Conservation (phyloP, 2,888 invertebrate genomes). For the Odontocolon sp. region DNA sequence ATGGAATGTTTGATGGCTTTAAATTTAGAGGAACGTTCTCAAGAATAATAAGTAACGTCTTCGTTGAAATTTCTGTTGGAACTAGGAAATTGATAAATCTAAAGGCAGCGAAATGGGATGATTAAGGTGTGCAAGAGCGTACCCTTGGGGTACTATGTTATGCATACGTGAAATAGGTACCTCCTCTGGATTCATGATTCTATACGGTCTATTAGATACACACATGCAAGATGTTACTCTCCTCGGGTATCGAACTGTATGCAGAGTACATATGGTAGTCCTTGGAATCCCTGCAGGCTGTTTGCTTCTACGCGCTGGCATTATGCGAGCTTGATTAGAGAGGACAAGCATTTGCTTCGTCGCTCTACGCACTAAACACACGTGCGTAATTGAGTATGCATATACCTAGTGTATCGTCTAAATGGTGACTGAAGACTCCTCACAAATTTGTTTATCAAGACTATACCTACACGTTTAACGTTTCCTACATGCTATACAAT, state of each 20-base stretch:
- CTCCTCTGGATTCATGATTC: constrained; percentile 19
- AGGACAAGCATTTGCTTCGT: constrained; percentile 79
- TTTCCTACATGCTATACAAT: no score
- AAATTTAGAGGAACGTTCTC: no score
- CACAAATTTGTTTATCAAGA: no score
- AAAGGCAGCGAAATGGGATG: not conserved
- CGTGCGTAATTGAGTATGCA: constrained; percentile 24
- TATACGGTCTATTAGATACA: constrained; percentile 13
- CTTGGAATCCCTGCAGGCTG: constrained; percentile 75
- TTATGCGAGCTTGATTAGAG: constrained; percentile 80
- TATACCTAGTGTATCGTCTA: constrained; percentile 8
- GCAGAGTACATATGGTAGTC: constrained; percentile 72
- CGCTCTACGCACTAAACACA: constrained; percentile 61
- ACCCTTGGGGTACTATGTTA: constrained; percentile 21
- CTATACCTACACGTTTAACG: no score
- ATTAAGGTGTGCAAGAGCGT: constrained; percentile 33
- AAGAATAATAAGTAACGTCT: constrained; percentile 16
- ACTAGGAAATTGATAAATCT: constrained; percentile 27
- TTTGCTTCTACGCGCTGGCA: constrained; percentile 75
- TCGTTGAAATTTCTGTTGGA: not conserved
- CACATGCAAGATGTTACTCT: constrained; percentile 46
- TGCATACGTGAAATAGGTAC: constrained; percentile 33
- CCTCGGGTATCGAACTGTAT: constrained; percentile 54
- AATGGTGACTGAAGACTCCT: not conserved
- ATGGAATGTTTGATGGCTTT: no score